phyloP scores from a whole-genome alignment of 2,888 invertebrate species.

The Agapetus fuscipes region DNA sequence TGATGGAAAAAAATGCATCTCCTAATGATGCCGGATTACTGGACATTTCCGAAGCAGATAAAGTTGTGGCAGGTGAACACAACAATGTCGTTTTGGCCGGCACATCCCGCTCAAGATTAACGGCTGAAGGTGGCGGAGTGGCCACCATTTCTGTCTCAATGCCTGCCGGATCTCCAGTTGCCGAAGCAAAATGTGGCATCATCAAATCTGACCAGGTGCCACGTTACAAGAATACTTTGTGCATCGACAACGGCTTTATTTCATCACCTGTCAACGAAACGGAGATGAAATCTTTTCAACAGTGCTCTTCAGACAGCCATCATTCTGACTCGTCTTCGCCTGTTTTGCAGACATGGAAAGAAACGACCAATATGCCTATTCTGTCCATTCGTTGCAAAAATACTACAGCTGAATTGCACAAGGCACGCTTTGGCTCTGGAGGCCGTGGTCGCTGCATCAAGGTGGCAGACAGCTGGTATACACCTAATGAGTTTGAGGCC shows the following conservation, averaged over 20 bases:
- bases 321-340: constrained; percentile 25
- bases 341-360: constrained; percentile 49
- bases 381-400: constrained; percentile 74
- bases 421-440: constrained; percentile 81
- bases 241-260: constrained; percentile 77
- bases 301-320: constrained; percentile 26
- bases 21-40: constrained; percentile 60
- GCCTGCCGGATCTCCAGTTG: constrained; percentile 72
- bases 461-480: constrained; percentile 77
- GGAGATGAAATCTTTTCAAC: constrained; percentile 64
- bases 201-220: constrained; percentile 77
- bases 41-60: constrained; percentile 63
- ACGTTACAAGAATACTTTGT: constrained; percentile 76
- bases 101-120: constrained; percentile 28
- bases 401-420: constrained; percentile 85
- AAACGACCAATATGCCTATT: constrained; percentile 71
- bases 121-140: constrained; percentile 34
- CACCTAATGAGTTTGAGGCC: constrained; percentile 92
- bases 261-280: constrained; percentile 54
- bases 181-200: constrained; percentile 75
- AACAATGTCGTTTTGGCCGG: constrained; percentile 36
- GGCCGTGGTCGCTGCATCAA: constrained; percentile 88
- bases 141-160: constrained; percentile 51
- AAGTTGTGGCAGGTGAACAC: constrained; percentile 51
- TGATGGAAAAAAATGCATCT: constrained; percentile 36